Evolutionary conservation across 2,888 invertebrate genomes (phyloP), one percentile per base, ranked within the genome.

Genomic region (Anthrax anthrax): DNA sequence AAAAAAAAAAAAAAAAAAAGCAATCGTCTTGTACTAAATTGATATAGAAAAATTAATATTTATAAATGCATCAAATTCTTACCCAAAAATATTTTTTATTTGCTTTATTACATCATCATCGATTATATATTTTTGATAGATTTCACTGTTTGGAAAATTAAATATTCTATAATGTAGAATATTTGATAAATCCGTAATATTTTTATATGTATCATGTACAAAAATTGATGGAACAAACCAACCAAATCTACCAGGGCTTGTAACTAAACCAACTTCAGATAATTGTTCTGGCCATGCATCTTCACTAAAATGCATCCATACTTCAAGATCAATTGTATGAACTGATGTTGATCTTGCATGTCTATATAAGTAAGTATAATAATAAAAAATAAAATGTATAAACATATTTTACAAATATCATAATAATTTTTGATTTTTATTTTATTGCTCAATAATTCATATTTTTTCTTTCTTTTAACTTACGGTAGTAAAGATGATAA

Each of bases 291-390:
- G 55, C 60, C 60, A 37, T 53, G 71, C 66, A 56, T 77, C 77
- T 44, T 72, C 71, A 39, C 78, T 75, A 0, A 81, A 74, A 18
- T 77, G 72, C 49, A 79, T 68, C 80, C 82, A 83, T 0, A 81
- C 78, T 60, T 82, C 84, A 57, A 84, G 64, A 61, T 85, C 83
- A 17, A 85, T 71, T 67, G 74, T 72, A 1, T 72, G 61, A 19
- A 62, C 59, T 32, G 29, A 32, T n/a, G n/a, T n/a, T 32, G 19
- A 39, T 34, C 34, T 42, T 17, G 32, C 37, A 45, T 65, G 55
- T 46, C 72, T 73, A 55, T 6, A 52, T 44, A 51, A 43, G 41
- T 42, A 40, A 19, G 8, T 43, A 45, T 41, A 42, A 42, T 37
- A 36, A 29, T 16, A 23, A 18, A 27, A 27, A 27, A 27, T 6